Percentiles rank a stretch among this genome's conserved stretches.
Evolutionary conservation across 1,140 invertebrate species (phyloP).

Genomic region (Euglossa dilemma): DNA sequence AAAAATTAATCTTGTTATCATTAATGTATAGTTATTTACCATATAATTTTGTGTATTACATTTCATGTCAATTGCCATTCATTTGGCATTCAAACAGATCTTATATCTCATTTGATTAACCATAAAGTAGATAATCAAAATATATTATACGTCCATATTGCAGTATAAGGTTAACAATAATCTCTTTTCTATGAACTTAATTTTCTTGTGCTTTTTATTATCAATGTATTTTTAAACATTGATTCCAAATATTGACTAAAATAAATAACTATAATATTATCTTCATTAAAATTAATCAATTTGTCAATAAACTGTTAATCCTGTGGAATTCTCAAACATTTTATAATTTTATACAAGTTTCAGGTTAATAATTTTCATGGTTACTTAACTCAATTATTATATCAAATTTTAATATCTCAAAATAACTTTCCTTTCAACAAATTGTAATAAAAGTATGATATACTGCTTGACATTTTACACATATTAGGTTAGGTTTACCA

Average conservation of each 20-base stretch:
- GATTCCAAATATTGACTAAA: not conserved
- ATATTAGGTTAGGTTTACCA: conserved; percentile 7
- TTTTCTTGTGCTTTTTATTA: not conserved
- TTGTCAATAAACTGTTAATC: not conserved
- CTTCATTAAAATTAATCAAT: not conserved
- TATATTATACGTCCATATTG: not conserved
- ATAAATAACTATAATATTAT: not conserved
- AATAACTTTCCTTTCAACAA: no score
- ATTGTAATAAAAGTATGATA: not conserved
- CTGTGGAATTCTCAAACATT: not conserved
- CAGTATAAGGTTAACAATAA: conserved; percentile 5
- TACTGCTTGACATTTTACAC: not conserved
- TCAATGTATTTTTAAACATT: not conserved
- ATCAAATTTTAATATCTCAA: not conserved
- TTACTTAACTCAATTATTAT: not conserved
- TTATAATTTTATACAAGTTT: not conserved
- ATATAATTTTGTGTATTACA: no score
- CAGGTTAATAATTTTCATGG: not conserved
- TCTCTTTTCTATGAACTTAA: not conserved
- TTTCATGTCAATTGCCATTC: not conserved
- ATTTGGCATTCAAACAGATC: not conserved
- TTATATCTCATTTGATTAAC: not conserved
- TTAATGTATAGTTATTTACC: no score
- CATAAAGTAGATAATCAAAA: not conserved
- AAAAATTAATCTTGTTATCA: no score